These are phyloP conservation scores for Odontocolon sp. DNA, from an alignment of 2,888 invertebrate species.

Conservation along the genomic window DNA sequence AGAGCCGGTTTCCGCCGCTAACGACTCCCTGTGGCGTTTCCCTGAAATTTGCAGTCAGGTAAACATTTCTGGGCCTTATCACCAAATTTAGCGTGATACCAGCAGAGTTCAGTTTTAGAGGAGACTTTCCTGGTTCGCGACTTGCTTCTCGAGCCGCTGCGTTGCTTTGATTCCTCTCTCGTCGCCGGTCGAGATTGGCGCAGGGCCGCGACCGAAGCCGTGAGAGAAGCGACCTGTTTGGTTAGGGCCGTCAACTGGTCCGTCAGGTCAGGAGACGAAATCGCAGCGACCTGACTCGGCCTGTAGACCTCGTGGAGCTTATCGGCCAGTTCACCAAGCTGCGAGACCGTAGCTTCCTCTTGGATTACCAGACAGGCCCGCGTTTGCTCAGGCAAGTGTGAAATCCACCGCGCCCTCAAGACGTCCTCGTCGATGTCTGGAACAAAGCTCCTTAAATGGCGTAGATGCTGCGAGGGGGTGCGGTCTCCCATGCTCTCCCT, in stretches of 20 bases:
- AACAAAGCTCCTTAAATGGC: constrained; percentile 61
- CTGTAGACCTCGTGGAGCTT: background rate
- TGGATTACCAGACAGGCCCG: constrained; percentile 52
- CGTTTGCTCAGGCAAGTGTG: background rate
- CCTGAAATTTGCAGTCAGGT: background rate
- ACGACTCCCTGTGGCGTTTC: background rate
- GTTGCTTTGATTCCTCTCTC: too few species aligned
- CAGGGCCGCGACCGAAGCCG: background rate
- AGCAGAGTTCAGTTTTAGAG: background rate
- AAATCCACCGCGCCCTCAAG: constrained; percentile 7
- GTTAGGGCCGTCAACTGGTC: constrained; percentile 6
- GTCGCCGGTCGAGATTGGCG: background rate
- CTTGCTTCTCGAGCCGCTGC: background rate
- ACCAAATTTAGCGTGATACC: constrained; percentile 10
- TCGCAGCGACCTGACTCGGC: background rate
- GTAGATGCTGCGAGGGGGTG: constrained; percentile 67
- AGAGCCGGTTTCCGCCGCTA: constrained; percentile 1
- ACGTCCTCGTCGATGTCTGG: constrained; percentile 28
- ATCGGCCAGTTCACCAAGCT: constrained; percentile 51
- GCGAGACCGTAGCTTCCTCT: constrained; percentile 19
- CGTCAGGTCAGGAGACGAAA: background rate
- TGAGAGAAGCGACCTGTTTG: background rate
- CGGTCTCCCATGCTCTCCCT: constrained; percentile 56
- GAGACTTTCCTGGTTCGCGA: background rate
- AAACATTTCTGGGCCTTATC: background rate